These are phyloP conservation scores for Polyommatus iphigenia DNA, from an alignment of 2,888 invertebrate species.

Conservation along the genomic window DNA sequence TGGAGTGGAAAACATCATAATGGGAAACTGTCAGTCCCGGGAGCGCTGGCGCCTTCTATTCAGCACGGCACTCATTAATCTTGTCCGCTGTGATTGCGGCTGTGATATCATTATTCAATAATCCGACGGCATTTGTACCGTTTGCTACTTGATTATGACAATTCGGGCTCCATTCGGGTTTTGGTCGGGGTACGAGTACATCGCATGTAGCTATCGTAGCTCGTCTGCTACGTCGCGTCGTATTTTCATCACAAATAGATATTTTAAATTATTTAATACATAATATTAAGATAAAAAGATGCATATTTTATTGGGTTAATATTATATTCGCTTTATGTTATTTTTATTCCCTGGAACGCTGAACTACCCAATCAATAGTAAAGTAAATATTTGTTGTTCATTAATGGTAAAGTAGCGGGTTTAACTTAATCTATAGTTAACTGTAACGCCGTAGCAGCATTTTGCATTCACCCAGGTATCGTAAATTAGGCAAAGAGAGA, in stretches of 20 bases:
- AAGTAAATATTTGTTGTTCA: too few species aligned
- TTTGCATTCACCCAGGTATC: background rate
- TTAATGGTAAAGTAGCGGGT: too few species aligned
- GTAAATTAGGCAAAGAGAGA: constrained; percentile 23
- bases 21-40: constrained; percentile 51
- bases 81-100: constrained; percentile 60
- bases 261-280: too few species aligned
- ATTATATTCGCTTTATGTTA: too few species aligned
- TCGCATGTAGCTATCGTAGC: background rate
- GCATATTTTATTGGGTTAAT: too few species aligned
- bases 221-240: too few species aligned
- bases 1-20: constrained; percentile 43
- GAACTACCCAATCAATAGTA: too few species aligned
- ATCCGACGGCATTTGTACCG: constrained; percentile 45
- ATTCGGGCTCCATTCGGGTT: background rate
- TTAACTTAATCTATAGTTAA: background rate
- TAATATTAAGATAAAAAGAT: too few species aligned
- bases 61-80: constrained; percentile 61
- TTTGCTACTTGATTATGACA: constrained; percentile 20
- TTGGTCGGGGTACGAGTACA: background rate
- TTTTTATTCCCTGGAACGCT: too few species aligned
- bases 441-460: background rate
- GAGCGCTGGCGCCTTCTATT: constrained; percentile 52
- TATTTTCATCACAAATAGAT: background rate
- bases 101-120: constrained; percentile 62